These are phyloP conservation scores for Lophotriccus pileatus DNA, from an alignment of 2,797 vertebrate species.

Conservation along the genomic window DNA sequence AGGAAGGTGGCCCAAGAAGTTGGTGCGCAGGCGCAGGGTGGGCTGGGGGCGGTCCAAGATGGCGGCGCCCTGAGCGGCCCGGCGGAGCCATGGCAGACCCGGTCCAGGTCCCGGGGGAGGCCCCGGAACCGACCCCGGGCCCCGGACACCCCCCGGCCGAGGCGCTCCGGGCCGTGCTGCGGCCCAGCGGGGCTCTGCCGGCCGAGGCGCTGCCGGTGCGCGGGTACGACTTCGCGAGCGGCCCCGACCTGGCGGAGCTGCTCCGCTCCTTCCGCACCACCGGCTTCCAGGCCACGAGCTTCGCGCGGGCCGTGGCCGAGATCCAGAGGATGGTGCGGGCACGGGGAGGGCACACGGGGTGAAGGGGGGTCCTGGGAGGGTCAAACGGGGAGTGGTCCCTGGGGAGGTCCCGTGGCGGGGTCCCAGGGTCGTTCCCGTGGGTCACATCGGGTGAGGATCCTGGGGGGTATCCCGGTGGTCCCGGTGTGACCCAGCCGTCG, in stretches of 20 bases:
- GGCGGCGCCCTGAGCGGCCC: not conserved
- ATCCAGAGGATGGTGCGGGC: constrained; percentile 86
- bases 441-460: too few species aligned
- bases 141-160: not conserved
- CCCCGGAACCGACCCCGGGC: not conserved
- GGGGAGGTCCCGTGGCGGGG: not conserved
- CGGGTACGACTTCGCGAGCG: constrained; percentile 89
- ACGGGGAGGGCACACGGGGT: not conserved
- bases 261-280: constrained; percentile 84
- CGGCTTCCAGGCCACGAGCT: constrained; percentile 89
- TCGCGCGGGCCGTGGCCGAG: constrained; percentile 83
- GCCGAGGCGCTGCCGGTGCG: constrained; percentile 77
- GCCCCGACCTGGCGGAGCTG: constrained; percentile 77
- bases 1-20: not conserved
- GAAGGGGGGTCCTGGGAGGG: too few species aligned
- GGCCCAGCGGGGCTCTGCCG: constrained; percentile 78
- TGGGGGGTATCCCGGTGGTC: too few species aligned
- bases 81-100: not conserved
- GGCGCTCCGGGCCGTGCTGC: constrained; percentile 82
- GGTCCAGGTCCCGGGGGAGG: not conserved
- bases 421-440: not conserved
- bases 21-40: not conserved
- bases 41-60: not conserved
- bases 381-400: too few species aligned
- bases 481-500: not conserved